These are phyloP conservation scores for Anser brachyrhynchus DNA, from an alignment of 2,113 vertebrate species.

Conservation along the genomic window DNA sequence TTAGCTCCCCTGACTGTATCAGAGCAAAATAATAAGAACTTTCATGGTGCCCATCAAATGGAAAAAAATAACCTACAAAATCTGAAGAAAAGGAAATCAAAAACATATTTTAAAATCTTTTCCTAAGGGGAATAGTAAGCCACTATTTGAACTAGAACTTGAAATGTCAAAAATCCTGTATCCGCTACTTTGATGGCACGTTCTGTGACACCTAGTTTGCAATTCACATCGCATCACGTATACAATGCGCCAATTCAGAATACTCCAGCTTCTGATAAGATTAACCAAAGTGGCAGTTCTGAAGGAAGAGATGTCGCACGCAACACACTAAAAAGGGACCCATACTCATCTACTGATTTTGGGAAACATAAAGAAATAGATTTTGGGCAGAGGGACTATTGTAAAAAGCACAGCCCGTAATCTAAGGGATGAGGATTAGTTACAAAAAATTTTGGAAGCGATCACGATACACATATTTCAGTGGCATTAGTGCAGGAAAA, in stretches of 20 bases:
- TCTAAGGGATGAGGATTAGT: not conserved
- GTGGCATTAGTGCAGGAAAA: not conserved
- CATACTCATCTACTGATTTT: not conserved
- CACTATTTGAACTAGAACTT: not conserved
- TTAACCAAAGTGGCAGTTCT: not conserved
- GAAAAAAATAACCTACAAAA: constrained; percentile 28
- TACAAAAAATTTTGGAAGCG: not conserved
- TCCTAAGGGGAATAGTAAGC: not conserved
- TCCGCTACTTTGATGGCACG: not conserved
- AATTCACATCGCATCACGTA: not conserved
- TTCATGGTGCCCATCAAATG: not conserved
- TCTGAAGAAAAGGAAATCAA: not conserved
- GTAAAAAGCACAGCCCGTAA: not conserved
- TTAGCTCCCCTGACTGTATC: constrained; percentile 1
- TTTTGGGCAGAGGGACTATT: not conserved
- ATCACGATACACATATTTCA: not conserved
- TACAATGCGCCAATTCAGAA: not conserved
- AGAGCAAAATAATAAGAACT: constrained; percentile 22
- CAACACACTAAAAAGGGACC: not conserved
- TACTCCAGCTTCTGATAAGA: not conserved
- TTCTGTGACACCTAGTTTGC: not conserved
- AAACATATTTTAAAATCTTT: not conserved
- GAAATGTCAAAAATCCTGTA: not conserved
- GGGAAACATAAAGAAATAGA: not conserved
- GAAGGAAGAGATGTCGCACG: not conserved